phyloP scores from a whole-genome alignment of 2,113 vertebrate species.

The Leptobrachium leishanense region DNA sequence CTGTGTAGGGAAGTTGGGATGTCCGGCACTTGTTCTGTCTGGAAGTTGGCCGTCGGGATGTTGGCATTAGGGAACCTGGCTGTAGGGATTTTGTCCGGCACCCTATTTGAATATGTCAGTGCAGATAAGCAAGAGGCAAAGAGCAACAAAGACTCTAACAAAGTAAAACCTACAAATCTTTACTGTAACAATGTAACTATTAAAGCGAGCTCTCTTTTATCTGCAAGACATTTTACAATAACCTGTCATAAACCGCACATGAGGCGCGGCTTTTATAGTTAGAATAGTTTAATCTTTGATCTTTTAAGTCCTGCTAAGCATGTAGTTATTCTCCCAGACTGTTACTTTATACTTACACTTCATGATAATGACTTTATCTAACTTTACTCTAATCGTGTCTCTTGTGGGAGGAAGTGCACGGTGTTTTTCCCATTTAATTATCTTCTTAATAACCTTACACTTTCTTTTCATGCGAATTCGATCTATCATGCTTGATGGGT shows the following conservation, averaged over 20 bases:
- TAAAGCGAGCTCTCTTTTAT: too few relatives aligned
- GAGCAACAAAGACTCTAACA: too few relatives aligned
- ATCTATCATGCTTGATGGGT: not conserved
- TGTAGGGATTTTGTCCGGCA: too few relatives aligned
- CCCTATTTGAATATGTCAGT: too few relatives aligned
- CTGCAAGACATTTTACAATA: not conserved
- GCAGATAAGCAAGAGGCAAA: too few relatives aligned
- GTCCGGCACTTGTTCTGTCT: too few relatives aligned
- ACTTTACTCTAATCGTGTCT: not conserved
- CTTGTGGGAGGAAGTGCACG: not conserved
- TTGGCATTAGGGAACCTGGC: too few relatives aligned
- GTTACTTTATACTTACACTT: not conserved
- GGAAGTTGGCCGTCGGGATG: too few relatives aligned
- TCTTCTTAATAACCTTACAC: not conserved
- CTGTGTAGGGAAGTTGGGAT: too few relatives aligned
- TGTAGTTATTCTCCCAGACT: not conserved
- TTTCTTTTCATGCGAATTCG: not conserved
- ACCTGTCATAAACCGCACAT: not conserved
- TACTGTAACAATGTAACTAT: too few relatives aligned
- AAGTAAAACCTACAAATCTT: too few relatives aligned
- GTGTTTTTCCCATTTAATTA: slow-evolving; percentile 9
- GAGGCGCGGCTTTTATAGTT: not conserved
- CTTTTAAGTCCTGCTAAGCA: not conserved
- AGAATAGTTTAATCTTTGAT: not conserved
- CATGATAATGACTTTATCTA: not conserved